Evolutionary conservation across 2,888 invertebrate species (phyloP).

Genomic region (Brachyopa scutellaris): DNA sequence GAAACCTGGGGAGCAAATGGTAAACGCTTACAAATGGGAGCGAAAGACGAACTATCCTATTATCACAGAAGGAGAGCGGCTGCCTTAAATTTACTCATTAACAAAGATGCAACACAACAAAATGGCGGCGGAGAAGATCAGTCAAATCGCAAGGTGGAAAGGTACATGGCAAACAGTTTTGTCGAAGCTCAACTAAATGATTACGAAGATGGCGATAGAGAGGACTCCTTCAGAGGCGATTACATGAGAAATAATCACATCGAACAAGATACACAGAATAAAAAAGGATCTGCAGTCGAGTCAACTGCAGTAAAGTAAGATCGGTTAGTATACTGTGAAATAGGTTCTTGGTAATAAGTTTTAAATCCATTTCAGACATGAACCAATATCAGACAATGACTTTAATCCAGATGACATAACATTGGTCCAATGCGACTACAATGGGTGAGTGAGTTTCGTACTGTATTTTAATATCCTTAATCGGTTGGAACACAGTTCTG

Average conservation of each 20-base stretch:
- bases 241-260: constrained; percentile 41
- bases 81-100: constrained; percentile 77
- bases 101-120: constrained; percentile 77
- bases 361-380: constrained; percentile 76
- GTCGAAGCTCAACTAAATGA: constrained; percentile 80
- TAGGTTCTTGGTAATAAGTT: no score
- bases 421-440: constrained; percentile 80
- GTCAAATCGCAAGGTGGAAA: constrained; percentile 77
- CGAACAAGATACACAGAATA: constrained; percentile 29
- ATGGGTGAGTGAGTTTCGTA: constrained; percentile 76
- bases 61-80: constrained; percentile 80
- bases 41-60: constrained; percentile 80
- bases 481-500: no score
- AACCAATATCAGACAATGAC: constrained; percentile 80
- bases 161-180: constrained; percentile 80
- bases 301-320: constrained; percentile 52
- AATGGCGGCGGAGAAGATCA: constrained; percentile 74
- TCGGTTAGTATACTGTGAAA: no score
- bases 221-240: constrained; percentile 35
- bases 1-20: constrained; percentile 81
- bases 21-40: constrained; percentile 78
- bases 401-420: constrained; percentile 81
- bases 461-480: no score
- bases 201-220: constrained; percentile 70
- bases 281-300: constrained; percentile 36